Evolutionary conservation across 2,888 invertebrate species (phyloP).

Genomic region (Aporophyla nigra): DNA sequence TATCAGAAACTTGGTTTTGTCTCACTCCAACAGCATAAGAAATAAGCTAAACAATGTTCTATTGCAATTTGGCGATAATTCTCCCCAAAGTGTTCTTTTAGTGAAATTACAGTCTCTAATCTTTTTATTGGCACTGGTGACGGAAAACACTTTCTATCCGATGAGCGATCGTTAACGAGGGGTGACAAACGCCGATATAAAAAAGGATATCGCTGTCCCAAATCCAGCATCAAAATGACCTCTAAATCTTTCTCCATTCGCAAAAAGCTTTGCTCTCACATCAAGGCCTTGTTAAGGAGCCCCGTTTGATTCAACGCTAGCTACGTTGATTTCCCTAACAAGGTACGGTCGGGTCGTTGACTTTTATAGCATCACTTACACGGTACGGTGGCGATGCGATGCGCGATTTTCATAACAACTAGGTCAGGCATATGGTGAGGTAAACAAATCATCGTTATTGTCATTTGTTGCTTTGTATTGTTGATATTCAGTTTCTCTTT

Average conservation of each 20-base stretch:
- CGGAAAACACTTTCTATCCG: background rate
- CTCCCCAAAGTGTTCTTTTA: background rate
- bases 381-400: constrained; percentile 63
- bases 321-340: constrained; percentile 77
- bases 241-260: constrained; percentile 36
- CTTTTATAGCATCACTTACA: constrained; percentile 69
- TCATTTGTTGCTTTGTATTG: constrained; percentile 24
- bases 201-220: background rate
- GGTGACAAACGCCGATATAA: background rate
- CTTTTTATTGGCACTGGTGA: background rate
- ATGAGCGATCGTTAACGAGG: background rate
- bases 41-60: background rate
- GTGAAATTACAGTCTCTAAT: too few species aligned
- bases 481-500: constrained; percentile 28
- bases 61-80: background rate
- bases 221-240: constrained; percentile 12
- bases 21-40: background rate
- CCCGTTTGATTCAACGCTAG: constrained; percentile 68
- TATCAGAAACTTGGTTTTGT: background rate
- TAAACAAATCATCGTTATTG: constrained; percentile 42
- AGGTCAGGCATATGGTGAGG: constrained; percentile 41
- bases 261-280: constrained; percentile 39
- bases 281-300: constrained; percentile 63
- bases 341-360: constrained; percentile 74
- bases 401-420: constrained; percentile 49